Evolutionary conservation across 1,140 invertebrate species (phyloP).

Genomic region (Ceratina japonica): DNA sequence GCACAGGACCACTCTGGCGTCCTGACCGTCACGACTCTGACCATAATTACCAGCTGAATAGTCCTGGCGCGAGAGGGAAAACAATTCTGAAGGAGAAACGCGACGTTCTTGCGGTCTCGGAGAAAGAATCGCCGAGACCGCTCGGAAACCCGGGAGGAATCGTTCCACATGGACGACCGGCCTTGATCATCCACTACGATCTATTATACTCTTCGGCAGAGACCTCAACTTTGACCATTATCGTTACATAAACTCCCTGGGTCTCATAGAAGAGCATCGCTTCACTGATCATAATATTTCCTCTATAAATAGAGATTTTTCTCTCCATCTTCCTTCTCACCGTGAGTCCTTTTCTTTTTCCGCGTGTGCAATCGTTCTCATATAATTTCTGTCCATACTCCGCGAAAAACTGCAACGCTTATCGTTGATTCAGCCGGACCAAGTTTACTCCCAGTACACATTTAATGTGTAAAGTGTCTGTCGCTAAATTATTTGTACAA

Average conservation of each 20-base stretch:
- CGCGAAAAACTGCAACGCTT: not conserved
- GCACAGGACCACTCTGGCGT: slow-evolving; percentile 76
- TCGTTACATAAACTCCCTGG: not conserved
- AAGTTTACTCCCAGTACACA: not conserved
- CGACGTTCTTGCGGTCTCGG: slow-evolving; percentile 9
- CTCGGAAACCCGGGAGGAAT: not conserved
- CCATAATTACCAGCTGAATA: slow-evolving; percentile 34
- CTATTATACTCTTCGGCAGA: slow-evolving; percentile 9
- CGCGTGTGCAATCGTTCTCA: not conserved
- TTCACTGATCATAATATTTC: slow-evolving; percentile 8
- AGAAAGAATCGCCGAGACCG: not conserved
- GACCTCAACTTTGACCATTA: slow-evolving; percentile 19
- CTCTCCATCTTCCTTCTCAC: not conserved
- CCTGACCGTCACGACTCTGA: slow-evolving; percentile 70
- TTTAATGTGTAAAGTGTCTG: no score
- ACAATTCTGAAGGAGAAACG: not conserved
- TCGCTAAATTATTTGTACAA: not conserved
- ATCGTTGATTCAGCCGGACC: not conserved
- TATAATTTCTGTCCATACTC: not conserved
- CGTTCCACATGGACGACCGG: not conserved
- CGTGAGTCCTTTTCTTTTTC: not conserved
- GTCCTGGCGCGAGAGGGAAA: slow-evolving; percentile 9
- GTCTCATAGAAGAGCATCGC: not conserved
- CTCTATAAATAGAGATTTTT: not conserved
- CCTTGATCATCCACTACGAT: not conserved